Evolutionary conservation across 1,140 invertebrate species (phyloP), one percentile per base, ranked within the genome.

Genomic region (Hydropsyche tenuis): DNA sequence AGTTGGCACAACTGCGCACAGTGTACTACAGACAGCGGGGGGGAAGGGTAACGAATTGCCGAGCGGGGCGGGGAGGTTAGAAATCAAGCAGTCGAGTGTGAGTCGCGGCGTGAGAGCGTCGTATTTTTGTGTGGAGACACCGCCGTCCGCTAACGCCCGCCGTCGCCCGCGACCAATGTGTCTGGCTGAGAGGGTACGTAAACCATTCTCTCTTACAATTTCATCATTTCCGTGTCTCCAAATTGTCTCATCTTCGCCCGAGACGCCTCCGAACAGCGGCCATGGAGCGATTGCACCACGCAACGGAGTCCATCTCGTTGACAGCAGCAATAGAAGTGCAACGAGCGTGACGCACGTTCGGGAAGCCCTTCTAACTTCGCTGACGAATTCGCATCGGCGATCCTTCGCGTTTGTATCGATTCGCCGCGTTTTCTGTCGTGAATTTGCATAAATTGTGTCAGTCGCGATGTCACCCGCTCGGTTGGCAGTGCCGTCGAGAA

Each of bases 121-220:
- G 65, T 48, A 12, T 68, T 27, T 12, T 27, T n/a, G 65, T 68
- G 63, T 48, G 12, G 43, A 37, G 14, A 18, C 18, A 22, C 43
- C 65, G 65, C 43, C 46, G 42, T 30, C 65, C 65, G 65, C 65
- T 68, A 42, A 37, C 65, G 43, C 65, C 25, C 23, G 65, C 65
- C 37, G 65, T 42, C 65, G 43, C 43, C 65, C 65, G 65, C 43
- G 43, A 46, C 65, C 84, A 85, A 85, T 85, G 84, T 85, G 84
- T 85, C 85, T 85, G 84, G 84, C 84, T 85, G 84, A 85, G 84
- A 82, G 82, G 83, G 83, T 85, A 78, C 83, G 84, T 83, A 23
- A 5, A 11, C 4, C 60, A 27, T 25, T 22, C 23, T 1, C 60
- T 3, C 22, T 23, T 63, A 16, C 22, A 6, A n/a, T 12, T 5